phyloP scores from a whole-genome alignment of 2,888 invertebrate species.

The Trichogramma evanescens region DNA sequence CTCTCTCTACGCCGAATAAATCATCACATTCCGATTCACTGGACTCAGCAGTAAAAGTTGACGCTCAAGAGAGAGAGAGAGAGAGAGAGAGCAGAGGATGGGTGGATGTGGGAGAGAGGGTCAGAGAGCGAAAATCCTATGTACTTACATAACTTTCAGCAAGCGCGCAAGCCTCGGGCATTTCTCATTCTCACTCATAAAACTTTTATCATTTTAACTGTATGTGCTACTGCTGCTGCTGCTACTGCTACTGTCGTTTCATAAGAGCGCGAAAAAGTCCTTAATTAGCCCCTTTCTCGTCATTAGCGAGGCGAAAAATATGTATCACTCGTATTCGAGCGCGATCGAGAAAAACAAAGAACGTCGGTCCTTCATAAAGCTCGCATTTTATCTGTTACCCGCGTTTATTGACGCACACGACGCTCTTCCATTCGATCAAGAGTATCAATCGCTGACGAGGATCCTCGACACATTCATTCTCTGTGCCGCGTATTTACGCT shows the following conservation, averaged over 20 bases:
- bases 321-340: background rate
- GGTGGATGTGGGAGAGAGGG: too few relatives aligned
- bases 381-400: too few relatives aligned
- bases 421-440: too few relatives aligned
- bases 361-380: background rate
- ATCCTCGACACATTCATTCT: too few relatives aligned
- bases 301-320: background rate
- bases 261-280: conserved; percentile 9
- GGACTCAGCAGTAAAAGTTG: conserved; percentile 19
- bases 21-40: conserved; percentile 20
- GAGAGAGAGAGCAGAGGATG: too few relatives aligned
- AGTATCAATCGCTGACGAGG: too few relatives aligned
- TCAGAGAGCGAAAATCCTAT: conserved; percentile 18
- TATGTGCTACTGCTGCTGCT: background rate
- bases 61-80: conserved; percentile 2
- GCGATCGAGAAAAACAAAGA: background rate
- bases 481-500: too few relatives aligned
- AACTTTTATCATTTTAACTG: conserved; percentile 16
- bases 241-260: background rate
- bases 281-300: conserved; percentile 14
- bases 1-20: conserved; percentile 18
- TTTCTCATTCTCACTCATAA: background rate
- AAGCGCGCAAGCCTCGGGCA: background rate
- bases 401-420: too few relatives aligned
- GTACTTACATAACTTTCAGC: conserved; percentile 12